Percentiles rank a stretch among this genome's conserved stretches.
Conservation (phyloP, 2,797 vertebrate species). For the Tarsius wallacei region DNA sequence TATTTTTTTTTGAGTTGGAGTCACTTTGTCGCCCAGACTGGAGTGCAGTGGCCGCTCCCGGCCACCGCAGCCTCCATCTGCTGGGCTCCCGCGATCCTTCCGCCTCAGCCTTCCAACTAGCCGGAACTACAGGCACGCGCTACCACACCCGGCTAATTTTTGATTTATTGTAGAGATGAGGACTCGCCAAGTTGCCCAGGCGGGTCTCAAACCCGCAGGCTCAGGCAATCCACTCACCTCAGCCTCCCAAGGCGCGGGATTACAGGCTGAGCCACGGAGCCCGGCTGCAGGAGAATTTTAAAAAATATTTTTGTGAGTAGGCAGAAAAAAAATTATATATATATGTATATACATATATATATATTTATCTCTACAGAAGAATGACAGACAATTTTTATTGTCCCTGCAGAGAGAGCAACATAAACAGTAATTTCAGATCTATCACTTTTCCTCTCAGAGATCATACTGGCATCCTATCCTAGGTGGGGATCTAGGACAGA, state of each 20-base stretch:
- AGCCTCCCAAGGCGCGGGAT: background rate
- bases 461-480: background rate
- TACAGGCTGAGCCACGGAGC: no score
- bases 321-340: no score
- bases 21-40: background rate
- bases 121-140: background rate
- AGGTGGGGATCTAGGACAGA: background rate
- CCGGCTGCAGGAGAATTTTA: background rate
- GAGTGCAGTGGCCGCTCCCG: background rate
- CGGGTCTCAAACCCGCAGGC: background rate
- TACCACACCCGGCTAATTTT: background rate
- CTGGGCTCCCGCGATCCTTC: background rate
- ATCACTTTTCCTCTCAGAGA: background rate
- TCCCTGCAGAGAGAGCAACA: background rate
- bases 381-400: constrained; percentile 15
- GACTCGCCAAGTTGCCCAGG: background rate
- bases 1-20: background rate
- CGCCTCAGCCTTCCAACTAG: background rate
- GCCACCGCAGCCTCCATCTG: background rate
- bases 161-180: background rate
- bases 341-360: no score
- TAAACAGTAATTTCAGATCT: constrained; percentile 18
- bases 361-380: background rate
- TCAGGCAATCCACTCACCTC: background rate
- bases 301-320: background rate